Conservation (phyloP, 2,113 vertebrate species). For the Oncorhynchus gorbuscha region DNA sequence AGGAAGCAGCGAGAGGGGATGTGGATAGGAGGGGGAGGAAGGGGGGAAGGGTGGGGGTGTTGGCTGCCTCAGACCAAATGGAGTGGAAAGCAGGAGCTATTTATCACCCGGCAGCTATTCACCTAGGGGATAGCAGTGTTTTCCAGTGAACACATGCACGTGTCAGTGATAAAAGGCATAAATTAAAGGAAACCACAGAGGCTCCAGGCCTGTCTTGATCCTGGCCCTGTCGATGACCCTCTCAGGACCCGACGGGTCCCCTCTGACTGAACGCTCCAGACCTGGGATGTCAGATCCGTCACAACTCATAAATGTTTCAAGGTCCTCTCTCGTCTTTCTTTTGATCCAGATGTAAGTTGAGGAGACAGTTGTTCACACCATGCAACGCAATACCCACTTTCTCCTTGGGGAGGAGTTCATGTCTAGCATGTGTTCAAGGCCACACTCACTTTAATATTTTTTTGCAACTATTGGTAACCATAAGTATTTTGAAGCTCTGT, state of each 20-base stretch:
- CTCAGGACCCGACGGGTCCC: slow-evolving; percentile 37
- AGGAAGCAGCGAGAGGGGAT: slow-evolving; percentile 66
- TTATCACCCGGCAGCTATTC: slow-evolving; percentile 80
- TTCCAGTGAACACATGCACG: slow-evolving; percentile 42
- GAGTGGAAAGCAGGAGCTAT: slow-evolving; percentile 80
- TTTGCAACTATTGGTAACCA: not conserved
- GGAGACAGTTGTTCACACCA: slow-evolving; percentile 49
- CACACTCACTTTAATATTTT: not conserved
- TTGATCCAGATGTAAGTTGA: slow-evolving; percentile 51
- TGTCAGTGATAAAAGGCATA: slow-evolving; percentile 53
- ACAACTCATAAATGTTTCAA: slow-evolving; percentile 72
- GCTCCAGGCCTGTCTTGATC: slow-evolving; percentile 34
- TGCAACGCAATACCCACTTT: slow-evolving; percentile 38
- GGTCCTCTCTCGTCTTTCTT: slow-evolving; percentile 49
- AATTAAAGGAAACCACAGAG: slow-evolving; percentile 46
- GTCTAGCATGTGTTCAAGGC: slow-evolving; percentile 24
- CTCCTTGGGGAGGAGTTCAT: slow-evolving; percentile 48
- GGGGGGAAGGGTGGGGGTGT: slow-evolving; percentile 45
- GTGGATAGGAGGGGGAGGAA: slow-evolving; percentile 32
- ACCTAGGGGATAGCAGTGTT: slow-evolving; percentile 57
- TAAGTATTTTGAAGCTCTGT: too few relatives aligned
- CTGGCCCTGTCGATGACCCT: slow-evolving; percentile 33
- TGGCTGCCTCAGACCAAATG: slow-evolving; percentile 69
- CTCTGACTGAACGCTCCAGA: slow-evolving; percentile 52
- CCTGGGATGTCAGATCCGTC: slow-evolving; percentile 59